A percentile compares a stretch with the other conserved stretches of the same genome.
These are phyloP conservation scores for Tyto alba DNA, from an alignment of 2,113 vertebrate species.

Conservation along the genomic window DNA sequence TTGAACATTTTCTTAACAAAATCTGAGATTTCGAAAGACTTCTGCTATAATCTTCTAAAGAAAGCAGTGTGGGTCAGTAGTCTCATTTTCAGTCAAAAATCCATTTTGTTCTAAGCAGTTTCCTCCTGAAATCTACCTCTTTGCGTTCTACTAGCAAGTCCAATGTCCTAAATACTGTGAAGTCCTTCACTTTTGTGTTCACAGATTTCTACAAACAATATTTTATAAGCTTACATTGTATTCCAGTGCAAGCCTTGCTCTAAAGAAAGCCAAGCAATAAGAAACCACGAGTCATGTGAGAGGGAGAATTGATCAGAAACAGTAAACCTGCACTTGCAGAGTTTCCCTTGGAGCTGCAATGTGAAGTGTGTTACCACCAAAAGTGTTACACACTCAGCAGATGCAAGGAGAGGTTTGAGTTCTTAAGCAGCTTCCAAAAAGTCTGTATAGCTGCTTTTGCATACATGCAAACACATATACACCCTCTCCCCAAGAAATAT, in stretches of 20 bases:
- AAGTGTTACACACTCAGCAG: not conserved
- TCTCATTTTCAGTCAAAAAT: not conserved
- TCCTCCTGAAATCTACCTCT: not conserved
- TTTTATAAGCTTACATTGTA: not conserved
- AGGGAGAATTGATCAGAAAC: not conserved
- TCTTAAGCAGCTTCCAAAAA: not conserved
- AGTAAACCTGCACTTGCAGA: not conserved
- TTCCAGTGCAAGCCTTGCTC: not conserved
- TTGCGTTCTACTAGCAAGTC: not conserved
- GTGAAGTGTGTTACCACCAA: not conserved
- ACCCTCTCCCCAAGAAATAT: not conserved
- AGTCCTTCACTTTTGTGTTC: not conserved
- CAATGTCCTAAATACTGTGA: not conserved
- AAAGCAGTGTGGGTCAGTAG: not conserved
- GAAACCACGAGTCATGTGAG: not conserved
- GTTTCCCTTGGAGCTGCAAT: not conserved
- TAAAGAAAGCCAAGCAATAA: not conserved
- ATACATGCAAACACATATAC: accelerated
- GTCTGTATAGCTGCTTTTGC: not conserved
- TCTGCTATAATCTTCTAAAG: not conserved
- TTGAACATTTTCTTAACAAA: not conserved
- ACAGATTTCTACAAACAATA: not conserved
- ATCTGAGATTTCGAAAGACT: not conserved
- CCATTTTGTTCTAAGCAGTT: not conserved
- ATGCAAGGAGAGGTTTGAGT: not conserved